Evolutionary conservation across 2,888 invertebrate species (phyloP).

Genomic region (Folsomia candida): DNA sequence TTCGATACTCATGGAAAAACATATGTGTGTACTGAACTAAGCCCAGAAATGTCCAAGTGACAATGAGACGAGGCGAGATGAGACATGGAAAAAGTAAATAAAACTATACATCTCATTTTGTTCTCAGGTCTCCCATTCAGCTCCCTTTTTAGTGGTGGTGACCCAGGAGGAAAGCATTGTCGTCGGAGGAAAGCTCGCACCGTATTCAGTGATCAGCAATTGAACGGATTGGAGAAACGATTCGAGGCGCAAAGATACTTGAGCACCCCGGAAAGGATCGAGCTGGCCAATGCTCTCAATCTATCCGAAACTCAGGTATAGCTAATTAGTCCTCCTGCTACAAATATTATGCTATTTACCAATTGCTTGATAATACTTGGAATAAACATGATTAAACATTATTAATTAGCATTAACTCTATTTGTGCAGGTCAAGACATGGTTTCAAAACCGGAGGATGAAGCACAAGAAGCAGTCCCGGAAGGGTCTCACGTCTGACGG

Average conservation of each 20-base stretch:
- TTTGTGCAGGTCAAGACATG: slow-evolving; percentile 81
- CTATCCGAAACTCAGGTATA: slow-evolving; percentile 80
- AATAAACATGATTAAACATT: no score
- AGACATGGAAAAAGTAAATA: not conserved
- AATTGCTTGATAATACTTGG: no score
- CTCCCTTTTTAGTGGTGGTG: slow-evolving; percentile 48
- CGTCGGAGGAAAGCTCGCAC: slow-evolving; percentile 94
- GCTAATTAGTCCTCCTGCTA: no score
- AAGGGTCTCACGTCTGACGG: slow-evolving; percentile 57
- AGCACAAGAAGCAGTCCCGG: slow-evolving; percentile 86
- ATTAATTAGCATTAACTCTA: not conserved
- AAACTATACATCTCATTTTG: not conserved
- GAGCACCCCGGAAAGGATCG: slow-evolving; percentile 93
- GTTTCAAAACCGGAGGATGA: slow-evolving; percentile 95
- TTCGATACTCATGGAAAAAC: no score
- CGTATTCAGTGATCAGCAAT: slow-evolving; percentile 68
- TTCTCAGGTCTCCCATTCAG: slow-evolving; percentile 48
- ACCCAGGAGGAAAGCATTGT: slow-evolving; percentile 75
- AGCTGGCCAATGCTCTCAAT: slow-evolving; percentile 85
- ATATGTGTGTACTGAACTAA: no score
- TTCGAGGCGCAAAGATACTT: slow-evolving; percentile 93
- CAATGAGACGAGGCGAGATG: not conserved
- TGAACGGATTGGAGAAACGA: slow-evolving; percentile 83
- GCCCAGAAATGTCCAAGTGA: not conserved
- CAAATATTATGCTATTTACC: no score